Base-by-base conservation (phyloP, 1,140 invertebrate species). In the Zaprionus nigranus region DNA sequence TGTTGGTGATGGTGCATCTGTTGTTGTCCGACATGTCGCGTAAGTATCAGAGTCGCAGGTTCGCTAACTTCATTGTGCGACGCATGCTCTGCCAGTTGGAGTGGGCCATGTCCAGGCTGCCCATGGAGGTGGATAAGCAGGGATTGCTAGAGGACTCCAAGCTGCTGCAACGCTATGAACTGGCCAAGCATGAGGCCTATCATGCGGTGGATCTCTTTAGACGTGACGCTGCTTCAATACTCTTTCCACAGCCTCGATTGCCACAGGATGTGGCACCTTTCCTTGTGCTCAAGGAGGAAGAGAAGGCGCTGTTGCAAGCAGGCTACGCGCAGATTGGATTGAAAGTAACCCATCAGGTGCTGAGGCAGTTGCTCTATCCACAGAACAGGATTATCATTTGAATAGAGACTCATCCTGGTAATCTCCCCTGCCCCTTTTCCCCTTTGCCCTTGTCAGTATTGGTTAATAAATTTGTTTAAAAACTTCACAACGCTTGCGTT, bases 61-160 rank as follows among this genome's bases (percentile, higher is more conserved):
- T 38, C 15, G 78, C 62, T 11, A 38, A 61, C 34, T 84, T 74
- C 3, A 78, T 84, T 17, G 28, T 81, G n/a, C 77, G 82, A 1
- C 81, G 82, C 2, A 40, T 84, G 30, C 15, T 84, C 6, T 43
- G 64, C n/a, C 66, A 84, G 11, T 60, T 84, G 58, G 63, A 78
- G 11, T n/a, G 65, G 60, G 77, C 70, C 36, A 58, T 17, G 17
- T 9, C 63, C 30, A 53, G 63, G 5, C 17, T 61, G 26, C 46
- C 53, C 0, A 15, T 13, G 9, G 0, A 13, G 11, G 9, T 12
- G 12, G 1, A 34, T 7, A 20, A 24, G 2, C 2, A 20, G 2
- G 22, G 56, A 1, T 9, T 56, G 12, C 13, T 75, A 5, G 6
- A 62, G 2, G 51, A 82, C 53, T 49, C 63, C 1, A 5, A 1